phyloP scores from a whole-genome alignment of 2,797 vertebrate species.

The Acanthurus leucopareius region DNA sequence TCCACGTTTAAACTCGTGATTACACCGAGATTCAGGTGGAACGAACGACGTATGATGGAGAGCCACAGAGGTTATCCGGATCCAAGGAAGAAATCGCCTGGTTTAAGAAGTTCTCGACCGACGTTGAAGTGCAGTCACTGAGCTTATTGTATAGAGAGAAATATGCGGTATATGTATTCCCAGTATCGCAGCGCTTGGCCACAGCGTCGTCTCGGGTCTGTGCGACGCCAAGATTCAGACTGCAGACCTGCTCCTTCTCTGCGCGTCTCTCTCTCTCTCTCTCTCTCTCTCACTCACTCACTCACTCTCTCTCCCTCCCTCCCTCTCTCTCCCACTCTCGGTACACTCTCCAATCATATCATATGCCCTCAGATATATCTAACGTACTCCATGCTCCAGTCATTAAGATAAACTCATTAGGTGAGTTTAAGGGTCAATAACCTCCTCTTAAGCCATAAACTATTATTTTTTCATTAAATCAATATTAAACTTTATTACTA shows the following conservation, averaged over 20 bases:
- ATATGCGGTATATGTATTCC: conserved; percentile 66
- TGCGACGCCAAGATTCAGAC: conserved; percentile 82
- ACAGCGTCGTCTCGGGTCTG: conserved; percentile 80
- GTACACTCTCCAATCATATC: conserved; percentile 27
- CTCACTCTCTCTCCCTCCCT: conserved; percentile 38
- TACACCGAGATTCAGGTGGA: conserved; percentile 41
- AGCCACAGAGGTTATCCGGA: conserved; percentile 62
- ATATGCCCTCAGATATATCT: conserved; percentile 28
- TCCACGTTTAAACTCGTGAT: conserved; percentile 74
- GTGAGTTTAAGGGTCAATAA: not conserved
- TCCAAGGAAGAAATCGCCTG: conserved; percentile 53
- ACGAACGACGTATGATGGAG: conserved; percentile 33
- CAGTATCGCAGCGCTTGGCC: conserved; percentile 68
- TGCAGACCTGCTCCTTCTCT: conserved; percentile 82
- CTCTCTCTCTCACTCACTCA: conserved; percentile 56
- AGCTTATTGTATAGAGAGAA: conserved; percentile 45
- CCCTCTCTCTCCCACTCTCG: conserved; percentile 44
- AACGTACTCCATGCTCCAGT: not conserved
- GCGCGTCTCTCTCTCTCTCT: conserved; percentile 65
- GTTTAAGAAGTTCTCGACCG: conserved; percentile 76
- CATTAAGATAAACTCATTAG: not conserved
- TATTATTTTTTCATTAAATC: not conserved
- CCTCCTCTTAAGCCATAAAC: not conserved
- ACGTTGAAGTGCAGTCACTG: conserved; percentile 51
- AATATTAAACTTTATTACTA: not conserved